Conservation (phyloP, 2,888 invertebrate genomes). For the Acrobasis repandana region DNA sequence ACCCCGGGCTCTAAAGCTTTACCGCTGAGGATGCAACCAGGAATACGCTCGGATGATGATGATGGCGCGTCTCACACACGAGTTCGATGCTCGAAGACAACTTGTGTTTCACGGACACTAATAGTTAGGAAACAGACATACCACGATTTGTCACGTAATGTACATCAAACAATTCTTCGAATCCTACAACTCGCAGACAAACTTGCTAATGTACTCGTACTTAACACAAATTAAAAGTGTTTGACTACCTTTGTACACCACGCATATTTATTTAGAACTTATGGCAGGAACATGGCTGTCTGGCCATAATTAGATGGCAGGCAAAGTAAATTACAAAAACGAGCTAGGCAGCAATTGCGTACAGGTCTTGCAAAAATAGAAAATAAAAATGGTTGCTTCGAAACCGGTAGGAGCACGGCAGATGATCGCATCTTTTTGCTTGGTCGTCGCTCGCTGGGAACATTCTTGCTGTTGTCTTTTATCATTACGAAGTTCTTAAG, state of each 20-base stretch:
- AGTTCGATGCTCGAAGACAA: too few species aligned
- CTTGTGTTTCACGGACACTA: too few species aligned
- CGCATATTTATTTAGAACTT: slow-evolving; percentile 18
- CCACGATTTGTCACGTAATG: not conserved
- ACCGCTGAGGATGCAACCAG: too few species aligned
- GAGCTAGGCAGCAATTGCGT: slow-evolving; percentile 32
- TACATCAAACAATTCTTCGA: not conserved
- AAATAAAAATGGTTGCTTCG: slow-evolving; percentile 30
- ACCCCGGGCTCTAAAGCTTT: too few species aligned
- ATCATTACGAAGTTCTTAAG: slow-evolving; percentile 27
- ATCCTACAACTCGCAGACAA: not conserved
- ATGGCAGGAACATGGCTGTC: slow-evolving; percentile 12
- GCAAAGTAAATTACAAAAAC: slow-evolving; percentile 35
- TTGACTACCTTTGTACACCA: not conserved
- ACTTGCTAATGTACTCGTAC: not conserved
- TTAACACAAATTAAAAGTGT: slow-evolving; percentile 12
- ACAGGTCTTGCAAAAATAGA: slow-evolving; percentile 34
- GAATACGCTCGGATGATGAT: too few species aligned
- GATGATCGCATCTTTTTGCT: slow-evolving; percentile 35
- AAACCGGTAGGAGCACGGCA: slow-evolving; percentile 34
- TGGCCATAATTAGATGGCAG: slow-evolving; percentile 29
- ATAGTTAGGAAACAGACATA: not conserved
- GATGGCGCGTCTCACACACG: too few species aligned
- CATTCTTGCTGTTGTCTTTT: slow-evolving; percentile 32
- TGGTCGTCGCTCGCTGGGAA: slow-evolving; percentile 31